Conservation (phyloP, 2,888 invertebrate genomes). For the Vanessa cardui region DNA sequence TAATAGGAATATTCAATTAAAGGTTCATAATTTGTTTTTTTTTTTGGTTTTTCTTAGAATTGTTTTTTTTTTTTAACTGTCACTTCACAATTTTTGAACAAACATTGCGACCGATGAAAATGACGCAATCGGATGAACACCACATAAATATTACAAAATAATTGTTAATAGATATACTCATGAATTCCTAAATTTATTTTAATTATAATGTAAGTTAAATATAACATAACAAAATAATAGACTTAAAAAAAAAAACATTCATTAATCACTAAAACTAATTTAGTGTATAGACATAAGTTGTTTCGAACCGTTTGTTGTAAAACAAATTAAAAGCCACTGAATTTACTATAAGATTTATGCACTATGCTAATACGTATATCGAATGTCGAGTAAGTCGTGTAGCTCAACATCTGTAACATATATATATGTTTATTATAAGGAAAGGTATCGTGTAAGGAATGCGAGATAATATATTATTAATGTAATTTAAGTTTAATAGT, state of each 20-base stretch:
- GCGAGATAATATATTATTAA: conserved; percentile 64
- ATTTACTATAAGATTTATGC: conserved; percentile 60
- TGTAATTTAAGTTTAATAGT: conserved; percentile 56
- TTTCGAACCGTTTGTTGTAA: conserved; percentile 4
- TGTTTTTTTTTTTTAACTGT: not conserved
- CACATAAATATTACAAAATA: conserved; percentile 74
- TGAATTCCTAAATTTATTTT: conserved; percentile 72
- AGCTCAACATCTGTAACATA: conserved; percentile 77
- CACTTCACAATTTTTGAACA: conserved; percentile 52
- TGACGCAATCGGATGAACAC: conserved; percentile 79
- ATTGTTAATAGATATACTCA: conserved; percentile 65
- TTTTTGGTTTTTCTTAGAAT: not conserved
- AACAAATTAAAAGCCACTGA: conserved; percentile 56
- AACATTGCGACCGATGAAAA: conserved; percentile 65
- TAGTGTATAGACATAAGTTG: conserved; percentile 18
- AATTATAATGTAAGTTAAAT: conserved; percentile 57
- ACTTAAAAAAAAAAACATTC: conserved; percentile 46
- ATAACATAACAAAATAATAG: conserved; percentile 73
- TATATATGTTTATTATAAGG: conserved; percentile 52
- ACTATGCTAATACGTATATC: conserved; percentile 66
- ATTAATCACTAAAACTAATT: conserved; percentile 40
- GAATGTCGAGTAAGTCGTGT: conserved; percentile 60
- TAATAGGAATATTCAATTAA: too few relatives aligned
- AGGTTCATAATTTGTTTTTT: too few relatives aligned
- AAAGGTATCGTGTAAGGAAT: conserved; percentile 49